Conservation (phyloP, 2,888 invertebrate species). For the Belgica antarctica region DNA sequence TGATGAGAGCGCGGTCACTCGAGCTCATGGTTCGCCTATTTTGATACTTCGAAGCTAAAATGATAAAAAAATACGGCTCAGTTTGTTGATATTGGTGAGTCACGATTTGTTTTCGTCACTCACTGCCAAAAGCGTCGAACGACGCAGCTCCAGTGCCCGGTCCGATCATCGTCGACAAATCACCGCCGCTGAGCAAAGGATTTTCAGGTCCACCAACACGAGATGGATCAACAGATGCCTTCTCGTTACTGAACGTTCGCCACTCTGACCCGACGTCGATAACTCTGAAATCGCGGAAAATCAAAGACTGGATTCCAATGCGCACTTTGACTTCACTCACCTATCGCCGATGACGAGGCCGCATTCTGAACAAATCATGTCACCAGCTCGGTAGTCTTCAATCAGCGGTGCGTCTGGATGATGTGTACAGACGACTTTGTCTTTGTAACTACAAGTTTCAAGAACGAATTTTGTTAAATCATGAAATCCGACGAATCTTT, state of each 20-base stretch:
- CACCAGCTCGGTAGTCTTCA: constrained; percentile 98
- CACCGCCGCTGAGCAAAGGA: constrained; percentile 89
- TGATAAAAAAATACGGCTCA: too few relatives aligned
- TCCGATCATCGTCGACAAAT: constrained; percentile 94
- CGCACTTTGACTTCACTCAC: constrained; percentile 56
- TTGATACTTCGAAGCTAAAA: constrained; percentile 65
- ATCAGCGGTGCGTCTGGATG: constrained; percentile 80
- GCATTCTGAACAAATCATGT: constrained; percentile 98
- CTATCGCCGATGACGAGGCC: constrained; percentile 99
- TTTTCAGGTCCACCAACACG: constrained; percentile 99
- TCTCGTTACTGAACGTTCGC: constrained; percentile 99
- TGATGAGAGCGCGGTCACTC: constrained; percentile 90
- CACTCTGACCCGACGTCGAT: constrained; percentile 99
- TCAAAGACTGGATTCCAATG: too few relatives aligned
- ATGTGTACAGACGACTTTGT: constrained; percentile 32
- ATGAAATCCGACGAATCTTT: background rate
- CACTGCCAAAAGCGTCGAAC: constrained; percentile 76
- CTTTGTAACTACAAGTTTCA: constrained; percentile 11
- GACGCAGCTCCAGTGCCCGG: constrained; percentile 74
- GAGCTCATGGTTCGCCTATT: constrained; percentile 82
- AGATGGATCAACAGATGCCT: constrained; percentile 93
- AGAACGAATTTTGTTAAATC: background rate
- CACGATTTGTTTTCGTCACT: background rate
- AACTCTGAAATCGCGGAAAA: too few relatives aligned
- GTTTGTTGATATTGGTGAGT: constrained; percentile 50